Evolutionary conservation across 1,140 invertebrate species (phyloP).

Genomic region (Nylanderia fulva): DNA sequence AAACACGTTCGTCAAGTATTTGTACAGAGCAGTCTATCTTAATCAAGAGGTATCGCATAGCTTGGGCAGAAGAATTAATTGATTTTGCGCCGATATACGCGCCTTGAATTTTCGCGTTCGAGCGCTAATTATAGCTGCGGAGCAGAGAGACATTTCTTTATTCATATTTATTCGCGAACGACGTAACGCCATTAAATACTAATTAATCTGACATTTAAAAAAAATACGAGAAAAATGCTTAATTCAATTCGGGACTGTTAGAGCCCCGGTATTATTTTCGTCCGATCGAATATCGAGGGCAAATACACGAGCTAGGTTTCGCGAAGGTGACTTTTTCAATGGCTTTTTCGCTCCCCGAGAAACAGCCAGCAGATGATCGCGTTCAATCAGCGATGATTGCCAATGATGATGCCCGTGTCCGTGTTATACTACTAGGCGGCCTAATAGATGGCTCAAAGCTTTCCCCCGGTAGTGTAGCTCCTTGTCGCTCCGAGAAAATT

Average conservation of each 20-base stretch:
- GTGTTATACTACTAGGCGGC: slow-evolving; percentile 45
- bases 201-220: slow-evolving; percentile 14
- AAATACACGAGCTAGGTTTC: neutral
- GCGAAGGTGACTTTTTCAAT: slow-evolving; percentile 23
- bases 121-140: neutral
- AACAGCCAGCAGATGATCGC: slow-evolving; percentile 53
- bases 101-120: neutral
- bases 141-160: neutral
- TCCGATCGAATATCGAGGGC: slow-evolving; percentile 7
- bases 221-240: neutral
- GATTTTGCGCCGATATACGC: neutral
- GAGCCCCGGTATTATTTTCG: neutral
- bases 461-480: slow-evolving; percentile 7
- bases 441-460: slow-evolving; percentile 59
- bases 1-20: neutral
- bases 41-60: slow-evolving; percentile 18
- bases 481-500: slow-evolving; percentile 43
- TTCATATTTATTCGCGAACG: neutral
- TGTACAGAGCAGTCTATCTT: neutral
- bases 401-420: slow-evolving; percentile 57
- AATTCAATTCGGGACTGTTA: slow-evolving; percentile 2
- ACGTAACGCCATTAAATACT: neutral
- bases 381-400: slow-evolving; percentile 56
- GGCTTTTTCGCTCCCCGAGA: slow-evolving; percentile 12
- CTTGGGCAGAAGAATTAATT: slow-evolving; percentile 24